Conservation (phyloP, 1,140 invertebrate genomes). For the Drosophila bocqueti region DNA sequence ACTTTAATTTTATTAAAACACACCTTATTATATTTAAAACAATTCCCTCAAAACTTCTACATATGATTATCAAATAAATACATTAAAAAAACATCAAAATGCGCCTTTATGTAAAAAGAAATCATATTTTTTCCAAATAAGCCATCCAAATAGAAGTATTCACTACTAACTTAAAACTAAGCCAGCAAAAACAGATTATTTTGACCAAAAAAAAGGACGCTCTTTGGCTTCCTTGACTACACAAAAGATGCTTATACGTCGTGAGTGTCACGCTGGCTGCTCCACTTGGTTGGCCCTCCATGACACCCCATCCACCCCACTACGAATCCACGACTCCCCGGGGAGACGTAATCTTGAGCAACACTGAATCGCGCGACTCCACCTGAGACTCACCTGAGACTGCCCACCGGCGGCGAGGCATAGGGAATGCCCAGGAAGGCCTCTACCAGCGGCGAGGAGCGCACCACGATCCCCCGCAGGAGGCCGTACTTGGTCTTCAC, state of each 20-base stretch:
- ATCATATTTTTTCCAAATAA: background rate
- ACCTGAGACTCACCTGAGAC: conserved; percentile 79
- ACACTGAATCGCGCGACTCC: conserved; percentile 22
- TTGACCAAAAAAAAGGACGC: too few relatives aligned
- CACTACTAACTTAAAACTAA: background rate
- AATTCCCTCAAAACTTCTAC: too few relatives aligned
- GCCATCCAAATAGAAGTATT: too few relatives aligned
- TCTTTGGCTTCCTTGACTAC: background rate
- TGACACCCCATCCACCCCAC: background rate
- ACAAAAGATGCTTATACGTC: background rate
- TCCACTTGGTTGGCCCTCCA: background rate
- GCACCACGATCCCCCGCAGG: conserved; percentile 92
- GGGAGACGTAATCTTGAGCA: conserved; percentile 41
- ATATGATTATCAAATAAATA: background rate
- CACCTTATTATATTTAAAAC: too few relatives aligned
- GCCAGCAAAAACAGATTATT: background rate
- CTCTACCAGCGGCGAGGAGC: conserved; percentile 92
- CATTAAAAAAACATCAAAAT: background rate
- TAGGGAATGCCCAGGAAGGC: conserved; percentile 98
- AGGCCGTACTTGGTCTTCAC: conserved; percentile 95
- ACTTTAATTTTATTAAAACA: background rate
- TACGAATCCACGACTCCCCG: conserved; percentile 2
- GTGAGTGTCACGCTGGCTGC: conserved; percentile 33
- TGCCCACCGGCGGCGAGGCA: conserved; percentile 87
- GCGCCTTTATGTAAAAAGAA: too few relatives aligned